These are phyloP conservation scores for Drosophila virilis DNA, from an alignment of 1,140 invertebrate genomes.

Conservation along the genomic window DNA sequence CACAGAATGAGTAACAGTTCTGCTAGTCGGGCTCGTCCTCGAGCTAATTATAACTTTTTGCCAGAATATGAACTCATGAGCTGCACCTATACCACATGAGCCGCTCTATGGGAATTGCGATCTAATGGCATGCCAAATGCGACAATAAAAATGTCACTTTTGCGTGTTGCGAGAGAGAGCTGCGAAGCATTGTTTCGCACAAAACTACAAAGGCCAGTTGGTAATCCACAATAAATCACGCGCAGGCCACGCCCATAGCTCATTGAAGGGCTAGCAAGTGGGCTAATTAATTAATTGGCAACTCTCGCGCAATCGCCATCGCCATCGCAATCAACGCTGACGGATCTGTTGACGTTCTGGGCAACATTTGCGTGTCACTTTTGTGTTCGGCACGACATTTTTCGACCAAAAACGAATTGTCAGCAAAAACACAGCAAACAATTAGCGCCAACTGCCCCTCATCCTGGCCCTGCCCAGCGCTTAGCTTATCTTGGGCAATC, in stretches of 20 bases:
- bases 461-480: conserved; percentile 22
- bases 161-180: conserved; percentile 47
- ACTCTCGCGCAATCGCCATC: conserved; percentile 38
- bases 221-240: conserved; percentile 58
- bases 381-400: conserved; percentile 50
- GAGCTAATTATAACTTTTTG: neutral
- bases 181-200: conserved; percentile 12
- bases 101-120: neutral
- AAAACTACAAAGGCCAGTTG: conserved; percentile 32
- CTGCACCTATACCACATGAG: neutral
- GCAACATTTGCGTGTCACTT: conserved; percentile 66
- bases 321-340: conserved; percentile 21
- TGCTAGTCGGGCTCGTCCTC: neutral
- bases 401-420: conserved; percentile 67
- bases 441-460: conserved; percentile 46
- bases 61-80: conserved; percentile 2
- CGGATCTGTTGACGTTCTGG: conserved; percentile 17
- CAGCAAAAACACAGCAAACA: conserved; percentile 71
- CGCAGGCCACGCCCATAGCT: conserved; percentile 41
- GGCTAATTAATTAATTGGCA: conserved; percentile 77
- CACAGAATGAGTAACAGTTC: too few species aligned
- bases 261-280: neutral
- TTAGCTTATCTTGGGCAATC: conserved; percentile 56
- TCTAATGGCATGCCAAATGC: conserved; percentile 46
- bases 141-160: conserved; percentile 76